These are phyloP conservation scores for Entomobrya multifasciata DNA, from an alignment of 2,888 invertebrate genomes.

Conservation along the genomic window DNA sequence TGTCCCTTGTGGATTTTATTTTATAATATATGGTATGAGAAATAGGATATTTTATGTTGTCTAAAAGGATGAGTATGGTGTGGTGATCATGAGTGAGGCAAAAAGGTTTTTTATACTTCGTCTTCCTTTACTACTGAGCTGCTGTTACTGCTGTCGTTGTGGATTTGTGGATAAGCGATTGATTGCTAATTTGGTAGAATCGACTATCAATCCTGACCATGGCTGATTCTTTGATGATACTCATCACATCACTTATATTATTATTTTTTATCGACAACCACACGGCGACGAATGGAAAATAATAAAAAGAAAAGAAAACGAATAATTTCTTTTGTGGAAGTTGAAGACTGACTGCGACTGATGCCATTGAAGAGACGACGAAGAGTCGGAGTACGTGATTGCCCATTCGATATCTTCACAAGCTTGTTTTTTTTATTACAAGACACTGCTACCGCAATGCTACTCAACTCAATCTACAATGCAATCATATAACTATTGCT, in stretches of 20 bases:
- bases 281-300: conserved; percentile 47
- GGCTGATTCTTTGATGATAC: conserved; percentile 73
- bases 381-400: conserved; percentile 63
- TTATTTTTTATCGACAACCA: conserved; percentile 48
- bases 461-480: too few species aligned
- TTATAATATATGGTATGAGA: conserved; percentile 21
- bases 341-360: conserved; percentile 19
- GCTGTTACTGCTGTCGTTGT: neutral
- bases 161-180: conserved; percentile 36
- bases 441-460: neutral
- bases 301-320: conserved; percentile 27
- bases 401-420: conserved; percentile 68
- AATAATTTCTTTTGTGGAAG: conserved; percentile 66
- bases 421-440: conserved; percentile 30
- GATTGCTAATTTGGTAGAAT: conserved; percentile 70
- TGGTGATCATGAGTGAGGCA: neutral
- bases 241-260: conserved; percentile 65
- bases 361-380: conserved; percentile 3
- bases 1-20: neutral
- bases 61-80: conserved; percentile 34
- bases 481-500: too few species aligned
- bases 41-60: conserved; percentile 37
- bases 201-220: conserved; percentile 71
- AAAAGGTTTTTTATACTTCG: conserved; percentile 12
- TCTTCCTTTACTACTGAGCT: neutral